Conservation (phyloP, 2,888 invertebrate genomes). For the Danaus chrysippus region DNA sequence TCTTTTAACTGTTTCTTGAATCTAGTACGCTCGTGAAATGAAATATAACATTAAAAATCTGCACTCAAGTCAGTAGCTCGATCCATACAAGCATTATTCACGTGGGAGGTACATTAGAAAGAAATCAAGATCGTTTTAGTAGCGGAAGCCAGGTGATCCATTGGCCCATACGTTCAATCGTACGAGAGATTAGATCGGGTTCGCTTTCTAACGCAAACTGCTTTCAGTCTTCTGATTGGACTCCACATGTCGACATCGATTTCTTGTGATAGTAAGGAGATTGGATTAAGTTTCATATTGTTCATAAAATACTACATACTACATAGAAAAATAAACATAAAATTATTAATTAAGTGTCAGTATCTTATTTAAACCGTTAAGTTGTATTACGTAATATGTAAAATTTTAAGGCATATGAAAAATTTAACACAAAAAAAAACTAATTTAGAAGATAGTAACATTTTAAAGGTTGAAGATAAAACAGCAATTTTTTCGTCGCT, state of each 20-base stretch:
- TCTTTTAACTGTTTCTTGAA: slow-evolving; percentile 8
- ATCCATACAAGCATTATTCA: slow-evolving; percentile 47
- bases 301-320: background rate
- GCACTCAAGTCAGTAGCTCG: slow-evolving; percentile 8
- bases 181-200: slow-evolving; percentile 66
- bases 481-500: too few species aligned
- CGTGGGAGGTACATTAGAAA: slow-evolving; percentile 72
- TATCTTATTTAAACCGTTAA: too few species aligned
- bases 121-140: slow-evolving; percentile 72
- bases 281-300: background rate
- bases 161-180: slow-evolving; percentile 66
- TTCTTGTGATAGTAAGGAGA: slow-evolving; percentile 7
- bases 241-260: slow-evolving; percentile 7
- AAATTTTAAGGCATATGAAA: too few species aligned
- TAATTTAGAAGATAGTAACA: too few species aligned
- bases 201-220: slow-evolving; percentile 63
- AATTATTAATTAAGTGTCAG: background rate
- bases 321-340: background rate
- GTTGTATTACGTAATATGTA: too few species aligned
- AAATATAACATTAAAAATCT: slow-evolving; percentile 11
- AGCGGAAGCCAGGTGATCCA: slow-evolving; percentile 76
- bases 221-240: slow-evolving; percentile 38
- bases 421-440: too few species aligned
- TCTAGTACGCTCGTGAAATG: background rate
- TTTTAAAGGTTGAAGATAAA: too few species aligned